Base-by-base conservation (phyloP, 2,113 vertebrate species). In the Scopus umbretta region DNA sequence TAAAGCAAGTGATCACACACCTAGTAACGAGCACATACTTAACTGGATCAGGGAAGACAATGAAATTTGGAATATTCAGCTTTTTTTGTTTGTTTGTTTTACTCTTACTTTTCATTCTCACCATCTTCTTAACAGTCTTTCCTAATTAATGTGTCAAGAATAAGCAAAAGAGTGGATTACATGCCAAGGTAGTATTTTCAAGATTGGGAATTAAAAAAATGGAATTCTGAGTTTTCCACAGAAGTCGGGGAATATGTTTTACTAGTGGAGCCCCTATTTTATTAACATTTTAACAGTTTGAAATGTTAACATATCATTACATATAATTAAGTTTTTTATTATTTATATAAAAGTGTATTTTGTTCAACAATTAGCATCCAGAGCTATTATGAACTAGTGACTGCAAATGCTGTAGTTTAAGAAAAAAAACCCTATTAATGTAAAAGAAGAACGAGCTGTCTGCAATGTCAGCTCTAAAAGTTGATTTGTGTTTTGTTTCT, bases 1-100 rank as follows among this genome's bases (percentile, higher is more conserved):
- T 7, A 32, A 43, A 49, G 36, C 1, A 4, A 72, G 26, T 3
- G 30, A 79, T 8, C 9, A 4, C 17, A 27, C 1, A 0, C 9
- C 49, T 8, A 36, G n/a, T 25, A 29, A 52, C 52, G 16, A 49
- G 16, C 8, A 6, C 1, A 7, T 11, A 4, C 19, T 63, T 45
- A 6, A 29, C 19, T 15, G 34, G 67, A 9, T 3, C 7, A 17
- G n/a, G 30, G 34, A 73, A 61, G 42, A n/a, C 19, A 45, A 29
- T 13, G 20, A 26, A 71, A 17, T 23, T 1, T 6, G 58, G 19
- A 16, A 6, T 58, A 42, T 43, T 13, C 36, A 3, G 34, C 4
- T 14, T 40, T 27, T 10, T 36, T 23, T 65, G 40, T 9, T 42
- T 42, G n/a, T n/a, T 42, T 10, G 42, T 13, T 62, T 7, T 5